These are phyloP conservation scores for Rhaphigaster nebulosa DNA, from an alignment of 2,888 invertebrate genomes.

Conservation along the genomic window DNA sequence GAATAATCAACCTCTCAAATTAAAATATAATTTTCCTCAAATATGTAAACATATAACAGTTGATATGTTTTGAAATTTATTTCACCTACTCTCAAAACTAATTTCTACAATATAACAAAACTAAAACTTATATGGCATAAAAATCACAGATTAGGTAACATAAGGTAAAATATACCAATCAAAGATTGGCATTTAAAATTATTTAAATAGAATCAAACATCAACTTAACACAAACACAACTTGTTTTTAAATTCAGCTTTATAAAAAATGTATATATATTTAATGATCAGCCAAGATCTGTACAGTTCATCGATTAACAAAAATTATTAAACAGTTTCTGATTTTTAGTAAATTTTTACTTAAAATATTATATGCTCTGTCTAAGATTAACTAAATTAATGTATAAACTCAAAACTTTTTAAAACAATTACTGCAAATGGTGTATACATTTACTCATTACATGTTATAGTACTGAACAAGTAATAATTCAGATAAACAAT, in stretches of 20 bases:
- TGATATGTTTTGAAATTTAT: conserved; percentile 8
- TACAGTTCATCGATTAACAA: neutral
- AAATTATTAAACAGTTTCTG: neutral
- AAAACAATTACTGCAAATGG: neutral
- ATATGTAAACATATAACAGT: neutral
- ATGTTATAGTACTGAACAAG: neutral
- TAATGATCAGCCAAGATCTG: neutral
- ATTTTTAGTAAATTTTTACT: neutral
- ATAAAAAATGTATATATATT: neutral
- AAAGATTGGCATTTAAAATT: neutral
- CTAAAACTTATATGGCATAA: conserved; percentile 8
- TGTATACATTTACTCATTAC: neutral
- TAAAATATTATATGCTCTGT: neutral
- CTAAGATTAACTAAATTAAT: neutral
- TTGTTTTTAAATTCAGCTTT: neutral
- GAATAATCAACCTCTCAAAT: neutral
- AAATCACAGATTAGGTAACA: conserved; percentile 11
- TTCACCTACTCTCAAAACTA: conserved; percentile 11
- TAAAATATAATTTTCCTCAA: neutral
- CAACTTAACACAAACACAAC: neutral
- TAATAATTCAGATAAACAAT: neutral
- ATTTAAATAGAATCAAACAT: neutral
- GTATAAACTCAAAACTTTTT: neutral
- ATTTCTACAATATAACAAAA: neutral
- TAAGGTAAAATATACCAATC: neutral